phyloP scores from a whole-genome alignment of 2,797 vertebrate genomes.

The Crypturellus tataupa region DNA sequence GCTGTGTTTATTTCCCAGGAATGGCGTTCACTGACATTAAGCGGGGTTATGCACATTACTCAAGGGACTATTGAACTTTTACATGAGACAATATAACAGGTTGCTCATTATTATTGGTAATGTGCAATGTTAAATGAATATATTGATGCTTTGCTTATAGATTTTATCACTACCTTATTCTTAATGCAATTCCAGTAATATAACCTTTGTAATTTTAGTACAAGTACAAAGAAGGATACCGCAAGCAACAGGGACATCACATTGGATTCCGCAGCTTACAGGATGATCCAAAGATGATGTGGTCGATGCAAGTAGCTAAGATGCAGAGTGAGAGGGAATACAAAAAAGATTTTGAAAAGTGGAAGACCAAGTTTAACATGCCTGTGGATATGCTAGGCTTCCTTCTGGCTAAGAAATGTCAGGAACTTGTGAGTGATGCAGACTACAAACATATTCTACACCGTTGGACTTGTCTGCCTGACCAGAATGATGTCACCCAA shows the following conservation, averaged over 20 bases:
- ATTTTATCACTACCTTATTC: not conserved
- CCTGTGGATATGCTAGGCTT: constrained; percentile 95
- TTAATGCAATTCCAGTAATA: not conserved
- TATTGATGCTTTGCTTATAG: not conserved
- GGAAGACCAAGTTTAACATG: constrained; percentile 91
- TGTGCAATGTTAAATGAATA: not conserved
- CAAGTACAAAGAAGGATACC: constrained; percentile 93
- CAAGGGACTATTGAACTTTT: not conserved
- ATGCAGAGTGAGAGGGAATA: constrained; percentile 94
- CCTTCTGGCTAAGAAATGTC: constrained; percentile 86
- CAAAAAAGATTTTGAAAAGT: constrained; percentile 92
- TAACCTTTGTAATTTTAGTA: constrained; percentile 81
- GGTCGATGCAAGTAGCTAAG: constrained; percentile 93
- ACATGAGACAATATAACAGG: not conserved
- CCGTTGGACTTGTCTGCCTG: constrained; percentile 89
- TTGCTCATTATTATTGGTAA: not conserved
- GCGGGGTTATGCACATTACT: not conserved
- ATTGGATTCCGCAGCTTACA: constrained; percentile 90
- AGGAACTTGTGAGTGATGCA: constrained; percentile 87
- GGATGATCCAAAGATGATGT: constrained; percentile 94
- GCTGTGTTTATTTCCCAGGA: not conserved
- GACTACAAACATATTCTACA: constrained; percentile 85
- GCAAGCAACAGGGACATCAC: constrained; percentile 91
- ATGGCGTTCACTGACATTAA: not conserved
- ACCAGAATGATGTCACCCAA: constrained; percentile 87